Evolutionary conservation across 1,140 invertebrate species (phyloP).

Genomic region (Portunus trituberculatus): DNA sequence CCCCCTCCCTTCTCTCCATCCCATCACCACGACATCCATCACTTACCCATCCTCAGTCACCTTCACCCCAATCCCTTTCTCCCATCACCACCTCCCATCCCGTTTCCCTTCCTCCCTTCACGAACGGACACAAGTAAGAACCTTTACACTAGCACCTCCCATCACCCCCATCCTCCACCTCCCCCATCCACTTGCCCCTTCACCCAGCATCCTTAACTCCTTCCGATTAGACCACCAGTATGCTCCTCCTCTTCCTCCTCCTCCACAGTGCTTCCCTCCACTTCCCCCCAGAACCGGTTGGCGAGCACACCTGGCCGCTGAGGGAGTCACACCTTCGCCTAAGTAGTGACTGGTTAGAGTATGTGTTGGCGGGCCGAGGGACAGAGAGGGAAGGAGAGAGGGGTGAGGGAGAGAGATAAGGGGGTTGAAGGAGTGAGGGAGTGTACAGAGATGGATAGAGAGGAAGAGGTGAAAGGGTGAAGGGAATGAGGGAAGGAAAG

Average conservation of each 20-base stretch:
- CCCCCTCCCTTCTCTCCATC: neutral
- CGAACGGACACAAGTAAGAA: no score
- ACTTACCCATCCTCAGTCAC: no score
- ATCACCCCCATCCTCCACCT: neutral
- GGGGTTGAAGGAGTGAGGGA: neutral
- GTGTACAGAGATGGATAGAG: neutral
- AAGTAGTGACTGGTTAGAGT: neutral
- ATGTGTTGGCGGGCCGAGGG: neutral
- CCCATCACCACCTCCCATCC: neutral
- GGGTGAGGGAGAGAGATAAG: neutral
- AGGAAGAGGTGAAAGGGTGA: neutral
- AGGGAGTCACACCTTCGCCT: slow-evolving; percentile 36
- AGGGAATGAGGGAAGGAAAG: no score
- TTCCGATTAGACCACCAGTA: no score
- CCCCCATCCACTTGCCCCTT: neutral
- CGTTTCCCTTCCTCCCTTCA: no score
- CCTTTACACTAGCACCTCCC: no score
- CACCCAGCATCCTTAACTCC: neutral
- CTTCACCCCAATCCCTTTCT: no score
- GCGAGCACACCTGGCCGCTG: neutral
- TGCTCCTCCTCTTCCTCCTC: neutral
- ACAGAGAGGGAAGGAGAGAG: neutral
- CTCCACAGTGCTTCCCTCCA: neutral
- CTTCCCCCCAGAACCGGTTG: neutral
- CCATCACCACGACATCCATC: no score